Percentiles rank a stretch among this genome's conserved stretches.
Conservation (phyloP, 2,113 vertebrate genomes). For the Semicossyphus pulcher region DNA sequence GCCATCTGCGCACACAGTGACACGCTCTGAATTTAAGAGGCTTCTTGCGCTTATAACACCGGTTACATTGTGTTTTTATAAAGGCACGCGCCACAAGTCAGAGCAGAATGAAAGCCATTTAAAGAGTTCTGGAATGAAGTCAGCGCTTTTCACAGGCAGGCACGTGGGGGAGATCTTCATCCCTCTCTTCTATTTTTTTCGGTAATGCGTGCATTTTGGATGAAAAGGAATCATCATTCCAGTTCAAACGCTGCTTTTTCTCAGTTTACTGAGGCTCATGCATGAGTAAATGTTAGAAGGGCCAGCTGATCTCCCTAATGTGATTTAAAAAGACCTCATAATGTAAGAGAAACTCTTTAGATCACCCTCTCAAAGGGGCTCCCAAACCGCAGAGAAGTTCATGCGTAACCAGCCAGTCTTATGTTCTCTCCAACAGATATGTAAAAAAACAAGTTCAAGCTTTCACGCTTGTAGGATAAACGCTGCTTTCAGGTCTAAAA, state of each 20-base stretch:
- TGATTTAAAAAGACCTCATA: not conserved
- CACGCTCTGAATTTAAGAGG: not conserved
- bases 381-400: not conserved
- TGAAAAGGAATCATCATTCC: too few relatives aligned
- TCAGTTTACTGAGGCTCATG: not conserved
- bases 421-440: not conserved
- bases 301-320: not conserved
- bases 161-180: not conserved
- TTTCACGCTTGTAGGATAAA: not conserved
- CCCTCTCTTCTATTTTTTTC: not conserved
- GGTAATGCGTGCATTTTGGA: not conserved
- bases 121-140: slow-evolving; percentile 18
- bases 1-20: not conserved
- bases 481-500: not conserved
- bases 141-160: not conserved
- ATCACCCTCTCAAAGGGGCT: not conserved
- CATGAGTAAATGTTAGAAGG: not conserved
- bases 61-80: not conserved
- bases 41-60: not conserved
- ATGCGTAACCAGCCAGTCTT: not conserved
- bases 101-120: not conserved
- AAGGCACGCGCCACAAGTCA: not conserved
- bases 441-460: not conserved
- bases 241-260: too few relatives aligned
- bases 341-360: not conserved